Evolutionary conservation across 2,797 vertebrate genomes (phyloP).

Genomic region (Pseudocheirus occidentalis): DNA sequence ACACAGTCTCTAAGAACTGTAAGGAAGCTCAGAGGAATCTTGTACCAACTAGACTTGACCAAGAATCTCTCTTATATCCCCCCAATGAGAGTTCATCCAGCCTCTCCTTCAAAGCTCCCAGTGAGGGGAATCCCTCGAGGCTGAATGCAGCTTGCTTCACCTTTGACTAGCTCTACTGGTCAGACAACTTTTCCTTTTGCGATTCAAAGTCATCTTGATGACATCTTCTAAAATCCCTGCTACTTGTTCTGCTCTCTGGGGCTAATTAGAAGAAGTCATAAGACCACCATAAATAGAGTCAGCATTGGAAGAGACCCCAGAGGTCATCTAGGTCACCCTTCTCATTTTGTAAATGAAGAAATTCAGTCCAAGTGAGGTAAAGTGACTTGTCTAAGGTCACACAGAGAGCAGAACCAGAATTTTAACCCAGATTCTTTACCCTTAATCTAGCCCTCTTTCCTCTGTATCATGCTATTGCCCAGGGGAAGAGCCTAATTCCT

Average conservation of each 20-base stretch:
- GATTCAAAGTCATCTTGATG: neutral
- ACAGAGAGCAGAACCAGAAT: neutral
- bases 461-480: neutral
- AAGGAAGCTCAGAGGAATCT: neutral
- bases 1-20: too few relatives aligned
- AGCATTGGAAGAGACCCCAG: neutral
- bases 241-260: neutral
- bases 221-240: neutral
- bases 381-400: neutral
- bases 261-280: neutral
- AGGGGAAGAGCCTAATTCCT: neutral
- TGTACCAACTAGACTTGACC: neutral
- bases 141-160: neutral
- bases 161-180: neutral
- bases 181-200: neutral
- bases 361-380: neutral
- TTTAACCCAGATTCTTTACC: neutral
- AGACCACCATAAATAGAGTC: neutral
- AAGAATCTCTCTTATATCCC: neutral
- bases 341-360: neutral
- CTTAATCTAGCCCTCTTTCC: neutral
- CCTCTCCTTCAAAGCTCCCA: neutral
- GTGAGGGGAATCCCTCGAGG: neutral
- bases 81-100: neutral
- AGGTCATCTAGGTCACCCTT: neutral